These are phyloP conservation scores for Hemitrygon akajei DNA, from an alignment of 2,797 vertebrate species.

Conservation along the genomic window DNA sequence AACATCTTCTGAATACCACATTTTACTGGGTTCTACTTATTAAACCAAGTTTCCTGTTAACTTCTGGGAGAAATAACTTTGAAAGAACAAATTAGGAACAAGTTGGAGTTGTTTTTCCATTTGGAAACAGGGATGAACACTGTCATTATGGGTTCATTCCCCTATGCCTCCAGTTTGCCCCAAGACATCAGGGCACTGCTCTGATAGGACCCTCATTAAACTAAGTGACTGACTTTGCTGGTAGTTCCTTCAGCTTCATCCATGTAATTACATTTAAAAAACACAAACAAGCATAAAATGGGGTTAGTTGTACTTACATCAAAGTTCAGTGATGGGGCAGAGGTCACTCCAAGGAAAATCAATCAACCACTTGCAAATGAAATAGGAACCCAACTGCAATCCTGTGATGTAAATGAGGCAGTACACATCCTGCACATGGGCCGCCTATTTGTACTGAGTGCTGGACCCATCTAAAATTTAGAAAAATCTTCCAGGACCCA, in stretches of 20 bases:
- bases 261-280: neutral
- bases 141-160: neutral
- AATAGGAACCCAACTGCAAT: neutral
- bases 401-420: neutral
- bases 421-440: no score
- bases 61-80: no score
- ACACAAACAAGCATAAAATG: no score
- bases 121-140: neutral
- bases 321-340: no score
- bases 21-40: neutral
- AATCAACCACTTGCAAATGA: neutral
- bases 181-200: neutral
- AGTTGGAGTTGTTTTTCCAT: no score
- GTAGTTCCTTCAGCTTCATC: neutral
- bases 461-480: neutral
- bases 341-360: neutral
- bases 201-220: no score
- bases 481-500: neutral
- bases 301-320: no score
- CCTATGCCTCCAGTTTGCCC: neutral
- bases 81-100: no score
- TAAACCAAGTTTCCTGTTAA: neutral
- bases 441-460: neutral
- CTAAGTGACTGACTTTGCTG: neutral
- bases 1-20: neutral